These are phyloP conservation scores for Myoxocephalus aenaeus DNA, from an alignment of 2,797 vertebrate species.

Conservation along the genomic window DNA sequence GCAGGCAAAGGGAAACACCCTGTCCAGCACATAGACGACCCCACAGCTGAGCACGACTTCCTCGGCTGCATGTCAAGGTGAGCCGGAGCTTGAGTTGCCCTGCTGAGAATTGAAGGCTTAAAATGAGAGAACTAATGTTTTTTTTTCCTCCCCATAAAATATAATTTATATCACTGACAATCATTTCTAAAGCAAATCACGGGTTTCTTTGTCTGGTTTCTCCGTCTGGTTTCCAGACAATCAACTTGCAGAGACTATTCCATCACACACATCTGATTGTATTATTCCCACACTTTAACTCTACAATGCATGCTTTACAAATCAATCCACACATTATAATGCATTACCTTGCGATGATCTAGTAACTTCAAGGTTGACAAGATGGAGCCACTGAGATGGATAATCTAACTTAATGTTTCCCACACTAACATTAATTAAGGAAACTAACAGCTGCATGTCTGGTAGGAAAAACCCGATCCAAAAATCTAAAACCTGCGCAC, in stretches of 20 bases:
- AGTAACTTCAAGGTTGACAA: background rate
- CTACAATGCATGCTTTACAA: background rate
- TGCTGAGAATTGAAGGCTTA: background rate
- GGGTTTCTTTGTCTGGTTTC: background rate
- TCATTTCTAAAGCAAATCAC: background rate
- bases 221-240: background rate
- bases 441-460: background rate
- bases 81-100: conserved; percentile 29
- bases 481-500: background rate
- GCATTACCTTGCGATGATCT: background rate
- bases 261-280: background rate
- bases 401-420: background rate
- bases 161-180: background rate
- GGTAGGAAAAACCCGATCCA: background rate
- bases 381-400: background rate
- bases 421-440: background rate
- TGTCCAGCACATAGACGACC: conserved; percentile 79
- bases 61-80: conserved; percentile 98
- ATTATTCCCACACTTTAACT: background rate
- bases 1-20: conserved; percentile 84
- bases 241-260: background rate
- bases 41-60: conserved; percentile 91
- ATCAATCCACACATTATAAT: background rate
- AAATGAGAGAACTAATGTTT: background rate
- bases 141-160: background rate